A percentile compares a stretch with the other conserved stretches of the same genome.
These are phyloP conservation scores for Apteryx mantelli DNA, from an alignment of 2,113 vertebrate genomes.

Conservation along the genomic window DNA sequence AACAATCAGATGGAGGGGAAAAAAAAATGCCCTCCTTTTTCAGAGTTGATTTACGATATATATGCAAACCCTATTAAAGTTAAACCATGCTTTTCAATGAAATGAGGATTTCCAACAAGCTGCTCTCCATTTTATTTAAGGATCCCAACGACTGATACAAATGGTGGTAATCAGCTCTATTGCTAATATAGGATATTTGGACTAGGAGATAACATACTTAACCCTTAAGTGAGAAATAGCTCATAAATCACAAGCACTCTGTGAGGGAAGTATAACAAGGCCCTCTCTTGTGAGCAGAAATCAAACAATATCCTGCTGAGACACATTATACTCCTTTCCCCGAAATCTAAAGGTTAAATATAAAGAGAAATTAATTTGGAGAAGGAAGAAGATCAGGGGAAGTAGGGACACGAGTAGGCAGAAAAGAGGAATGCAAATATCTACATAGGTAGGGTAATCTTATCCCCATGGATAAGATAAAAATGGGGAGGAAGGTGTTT, in stretches of 20 bases:
- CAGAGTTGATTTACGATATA: constrained; percentile 68
- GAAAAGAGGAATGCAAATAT: constrained; percentile 13
- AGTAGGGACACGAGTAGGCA: background rate
- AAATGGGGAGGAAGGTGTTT: background rate
- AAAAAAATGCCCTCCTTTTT: constrained; percentile 46
- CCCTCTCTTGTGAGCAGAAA: constrained; percentile 39
- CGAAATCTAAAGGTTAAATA: constrained; percentile 66
- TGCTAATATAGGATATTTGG: constrained; percentile 40
- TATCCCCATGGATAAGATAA: background rate
- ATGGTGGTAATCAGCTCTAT: constrained; percentile 18
- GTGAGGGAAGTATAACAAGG: background rate
- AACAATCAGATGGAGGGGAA: constrained; percentile 50
- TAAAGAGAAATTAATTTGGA: constrained; percentile 56
- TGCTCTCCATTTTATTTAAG: constrained; percentile 67
- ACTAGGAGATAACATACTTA: constrained; percentile 53
- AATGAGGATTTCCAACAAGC: constrained; percentile 63
- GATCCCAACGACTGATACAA: constrained; percentile 46
- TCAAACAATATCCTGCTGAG: constrained; percentile 37
- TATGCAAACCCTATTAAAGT: constrained; percentile 72
- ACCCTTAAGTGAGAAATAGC: constrained; percentile 56
- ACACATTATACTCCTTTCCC: constrained; percentile 43
- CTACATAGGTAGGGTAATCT: background rate
- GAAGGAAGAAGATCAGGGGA: background rate
- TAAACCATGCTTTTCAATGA: constrained; percentile 73
- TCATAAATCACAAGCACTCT: constrained; percentile 61